These are phyloP conservation scores for Antheraea pernyi DNA, from an alignment of 1,140 invertebrate species.

Conservation along the genomic window DNA sequence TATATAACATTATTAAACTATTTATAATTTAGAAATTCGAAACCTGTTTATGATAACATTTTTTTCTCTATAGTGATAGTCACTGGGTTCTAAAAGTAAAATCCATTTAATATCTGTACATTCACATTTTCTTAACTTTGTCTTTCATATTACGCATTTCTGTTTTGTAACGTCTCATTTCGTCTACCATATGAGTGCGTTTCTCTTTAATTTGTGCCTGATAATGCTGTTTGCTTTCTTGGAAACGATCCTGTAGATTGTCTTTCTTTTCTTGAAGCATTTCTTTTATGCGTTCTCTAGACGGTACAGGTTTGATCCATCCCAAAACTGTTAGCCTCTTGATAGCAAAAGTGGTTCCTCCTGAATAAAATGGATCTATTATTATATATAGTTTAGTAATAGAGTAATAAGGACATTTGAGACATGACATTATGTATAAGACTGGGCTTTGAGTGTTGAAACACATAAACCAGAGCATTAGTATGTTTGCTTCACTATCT, in stretches of 20 bases:
- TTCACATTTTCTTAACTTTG: slow-evolving; percentile 70
- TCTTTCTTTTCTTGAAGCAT: slow-evolving; percentile 81
- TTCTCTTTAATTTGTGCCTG: slow-evolving; percentile 64
- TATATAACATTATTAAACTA: slow-evolving; percentile 13
- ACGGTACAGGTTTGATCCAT: slow-evolving; percentile 85
- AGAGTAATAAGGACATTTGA: background rate
- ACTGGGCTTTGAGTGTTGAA: too few relatives aligned
- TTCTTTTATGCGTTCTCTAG: slow-evolving; percentile 80
- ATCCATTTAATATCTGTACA: background rate
- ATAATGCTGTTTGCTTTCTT: slow-evolving; percentile 74
- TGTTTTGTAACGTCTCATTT: slow-evolving; percentile 74
- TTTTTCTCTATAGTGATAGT: too few relatives aligned
- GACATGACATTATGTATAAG: too few relatives aligned
- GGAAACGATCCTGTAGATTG: slow-evolving; percentile 74
- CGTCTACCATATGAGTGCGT: slow-evolving; percentile 72
- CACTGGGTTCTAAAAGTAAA: too few relatives aligned
- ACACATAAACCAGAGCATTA: too few relatives aligned
- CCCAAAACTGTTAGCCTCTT: slow-evolving; percentile 84
- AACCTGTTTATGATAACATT: too few relatives aligned
- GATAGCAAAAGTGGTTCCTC: slow-evolving; percentile 86
- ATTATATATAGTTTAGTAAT: background rate
- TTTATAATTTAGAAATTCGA: background rate
- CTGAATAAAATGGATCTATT: slow-evolving; percentile 51
- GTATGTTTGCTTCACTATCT: too few relatives aligned
- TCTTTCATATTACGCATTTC: slow-evolving; percentile 76